Evolutionary conservation across 2,113 vertebrate species (phyloP).

Genomic region (Hydropotes inermis): DNA sequence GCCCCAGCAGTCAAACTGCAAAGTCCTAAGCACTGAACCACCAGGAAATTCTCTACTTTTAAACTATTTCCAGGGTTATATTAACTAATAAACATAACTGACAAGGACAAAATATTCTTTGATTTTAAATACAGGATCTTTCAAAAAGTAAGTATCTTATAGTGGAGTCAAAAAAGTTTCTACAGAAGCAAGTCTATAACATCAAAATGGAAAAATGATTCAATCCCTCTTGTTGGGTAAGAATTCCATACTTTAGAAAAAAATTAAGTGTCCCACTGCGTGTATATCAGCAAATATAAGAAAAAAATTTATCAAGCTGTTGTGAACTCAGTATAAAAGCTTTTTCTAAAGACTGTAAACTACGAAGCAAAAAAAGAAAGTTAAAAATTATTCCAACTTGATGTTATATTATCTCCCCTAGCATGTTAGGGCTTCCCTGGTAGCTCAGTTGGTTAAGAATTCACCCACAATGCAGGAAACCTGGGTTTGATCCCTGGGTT

Average conservation of each 20-base stretch:
- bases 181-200: background rate
- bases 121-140: background rate
- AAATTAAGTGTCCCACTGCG: background rate
- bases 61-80: background rate
- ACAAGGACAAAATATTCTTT: background rate
- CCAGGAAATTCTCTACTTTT: background rate
- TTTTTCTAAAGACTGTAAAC: background rate
- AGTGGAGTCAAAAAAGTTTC: background rate
- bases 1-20: background rate
- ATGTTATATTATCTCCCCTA: background rate
- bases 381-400: background rate
- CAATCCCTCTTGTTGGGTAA: background rate
- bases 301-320: background rate
- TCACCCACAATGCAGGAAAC: background rate
- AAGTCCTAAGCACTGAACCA: background rate
- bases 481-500: background rate
- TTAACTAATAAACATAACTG: background rate
- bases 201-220: background rate
- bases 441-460: background rate
- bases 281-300: background rate
- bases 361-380: background rate
- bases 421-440: background rate
- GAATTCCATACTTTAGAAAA: background rate
- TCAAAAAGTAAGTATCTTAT: background rate
- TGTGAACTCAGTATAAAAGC: background rate